phyloP scores from a whole-genome alignment of 2,113 vertebrate genomes.

The Pseudorectes ferrugineus region DNA sequence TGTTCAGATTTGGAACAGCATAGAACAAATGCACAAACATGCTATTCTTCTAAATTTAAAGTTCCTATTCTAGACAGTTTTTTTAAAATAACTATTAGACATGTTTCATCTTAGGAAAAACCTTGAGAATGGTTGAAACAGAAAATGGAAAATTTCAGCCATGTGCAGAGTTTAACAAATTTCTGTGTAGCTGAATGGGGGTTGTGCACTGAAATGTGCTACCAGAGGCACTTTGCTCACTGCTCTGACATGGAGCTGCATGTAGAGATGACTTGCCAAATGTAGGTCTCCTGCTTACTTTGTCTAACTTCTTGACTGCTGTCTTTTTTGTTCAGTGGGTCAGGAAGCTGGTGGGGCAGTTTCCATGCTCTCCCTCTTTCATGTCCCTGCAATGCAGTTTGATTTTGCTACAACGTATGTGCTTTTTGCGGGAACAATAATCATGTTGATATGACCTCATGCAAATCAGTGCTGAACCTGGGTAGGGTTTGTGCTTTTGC shows the following conservation, averaged over 20 bases:
- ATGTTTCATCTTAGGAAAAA: neutral
- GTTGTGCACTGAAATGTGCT: neutral
- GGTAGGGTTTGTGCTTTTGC: neutral
- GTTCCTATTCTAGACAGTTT: neutral
- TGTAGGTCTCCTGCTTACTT: neutral
- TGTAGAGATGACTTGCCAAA: neutral
- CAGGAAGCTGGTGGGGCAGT: neutral
- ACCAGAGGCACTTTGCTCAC: neutral
- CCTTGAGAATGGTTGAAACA: neutral
- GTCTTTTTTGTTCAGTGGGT: neutral
- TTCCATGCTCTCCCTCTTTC: neutral
- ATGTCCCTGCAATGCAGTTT: neutral
- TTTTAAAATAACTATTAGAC: neutral
- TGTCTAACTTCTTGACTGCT: neutral
- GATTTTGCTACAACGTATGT: neutral
- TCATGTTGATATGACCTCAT: neutral
- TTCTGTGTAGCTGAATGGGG: neutral
- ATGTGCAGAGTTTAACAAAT: neutral
- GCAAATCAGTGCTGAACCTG: neutral
- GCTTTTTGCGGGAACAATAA: neutral
- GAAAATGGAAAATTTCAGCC: neutral
- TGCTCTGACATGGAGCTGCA: neutral
- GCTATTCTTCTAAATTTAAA: neutral
- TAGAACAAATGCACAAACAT: neutral
- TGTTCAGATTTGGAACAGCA: neutral